Conservation (phyloP, 2,888 invertebrate species). For the Trypoxylon attenuatum region DNA sequence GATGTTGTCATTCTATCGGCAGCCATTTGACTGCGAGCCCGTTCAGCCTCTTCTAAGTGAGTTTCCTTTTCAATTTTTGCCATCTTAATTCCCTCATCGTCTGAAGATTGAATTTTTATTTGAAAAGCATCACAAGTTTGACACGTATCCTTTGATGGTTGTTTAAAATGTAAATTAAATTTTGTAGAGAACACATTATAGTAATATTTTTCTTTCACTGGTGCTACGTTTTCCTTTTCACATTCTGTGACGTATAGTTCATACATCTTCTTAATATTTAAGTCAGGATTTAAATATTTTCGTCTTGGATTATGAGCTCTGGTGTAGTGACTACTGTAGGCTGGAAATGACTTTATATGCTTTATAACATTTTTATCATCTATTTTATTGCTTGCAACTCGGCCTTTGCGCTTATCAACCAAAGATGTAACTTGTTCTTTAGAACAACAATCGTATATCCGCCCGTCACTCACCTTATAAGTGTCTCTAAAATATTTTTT, state of each 20-base stretch:
- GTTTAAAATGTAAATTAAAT: conserved; percentile 56
- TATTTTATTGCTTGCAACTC: conserved; percentile 57
- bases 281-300: conserved; percentile 45
- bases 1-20: conserved; percentile 39
- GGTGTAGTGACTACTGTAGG: conserved; percentile 47
- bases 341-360: conserved; percentile 40
- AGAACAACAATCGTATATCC: conserved; percentile 41
- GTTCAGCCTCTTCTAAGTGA: conserved; percentile 49
- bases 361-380: conserved; percentile 48
- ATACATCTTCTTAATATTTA: conserved; percentile 42
- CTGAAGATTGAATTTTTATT: conserved; percentile 40
- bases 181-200: conserved; percentile 43
- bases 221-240: conserved; percentile 34
- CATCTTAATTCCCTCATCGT: conserved; percentile 32
- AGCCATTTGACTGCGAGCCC: conserved; percentile 44
- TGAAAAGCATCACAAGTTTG: conserved; percentile 37
- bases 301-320: conserved; percentile 47
- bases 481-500: conserved; percentile 46
- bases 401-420: conserved; percentile 38
- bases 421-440: conserved; percentile 42
- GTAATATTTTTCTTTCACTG: conserved; percentile 51
- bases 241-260: conserved; percentile 38
- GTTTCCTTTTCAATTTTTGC: conserved; percentile 51
- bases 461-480: conserved; percentile 39
- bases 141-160: conserved; percentile 50